These are phyloP conservation scores for Cynopterus brachyotis DNA, from an alignment of 2,113 vertebrate species.

Conservation along the genomic window DNA sequence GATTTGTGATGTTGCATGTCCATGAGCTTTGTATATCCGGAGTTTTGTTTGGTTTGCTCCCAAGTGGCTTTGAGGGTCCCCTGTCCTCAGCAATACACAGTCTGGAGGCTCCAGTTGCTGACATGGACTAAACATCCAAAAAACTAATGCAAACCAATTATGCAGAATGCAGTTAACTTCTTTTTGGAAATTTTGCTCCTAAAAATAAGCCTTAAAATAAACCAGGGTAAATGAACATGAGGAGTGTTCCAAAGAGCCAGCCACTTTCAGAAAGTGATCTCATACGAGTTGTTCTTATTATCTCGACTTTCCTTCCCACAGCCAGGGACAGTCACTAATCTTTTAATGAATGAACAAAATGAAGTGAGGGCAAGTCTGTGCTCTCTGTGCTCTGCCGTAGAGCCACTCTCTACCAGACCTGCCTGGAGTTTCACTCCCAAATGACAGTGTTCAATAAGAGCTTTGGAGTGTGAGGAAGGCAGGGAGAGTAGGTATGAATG, in stretches of 20 bases:
- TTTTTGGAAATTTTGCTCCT: neutral
- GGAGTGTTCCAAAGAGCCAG: neutral
- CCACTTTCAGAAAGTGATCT: neutral
- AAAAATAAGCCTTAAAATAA: constrained; percentile 33
- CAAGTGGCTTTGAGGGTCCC: neutral
- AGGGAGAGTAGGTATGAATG: neutral
- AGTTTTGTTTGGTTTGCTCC: neutral
- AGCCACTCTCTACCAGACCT: neutral
- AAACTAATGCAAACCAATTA: neutral
- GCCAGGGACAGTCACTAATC: neutral
- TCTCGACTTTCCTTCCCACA: neutral
- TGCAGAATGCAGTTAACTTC: neutral
- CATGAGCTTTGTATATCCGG: neutral
- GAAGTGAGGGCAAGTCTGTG: neutral
- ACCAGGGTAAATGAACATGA: neutral
- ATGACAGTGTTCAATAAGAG: neutral
- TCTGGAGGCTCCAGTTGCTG: neutral
- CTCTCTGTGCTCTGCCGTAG: neutral
- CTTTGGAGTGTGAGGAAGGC: neutral
- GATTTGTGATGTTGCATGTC: neutral
- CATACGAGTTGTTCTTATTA: neutral
- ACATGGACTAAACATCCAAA: neutral
- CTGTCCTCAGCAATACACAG: neutral
- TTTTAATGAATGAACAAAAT: neutral
- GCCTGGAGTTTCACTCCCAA: neutral